Base-by-base conservation (phyloP, 2,113 vertebrate species). In the Gymnocephalus cernua region DNA sequence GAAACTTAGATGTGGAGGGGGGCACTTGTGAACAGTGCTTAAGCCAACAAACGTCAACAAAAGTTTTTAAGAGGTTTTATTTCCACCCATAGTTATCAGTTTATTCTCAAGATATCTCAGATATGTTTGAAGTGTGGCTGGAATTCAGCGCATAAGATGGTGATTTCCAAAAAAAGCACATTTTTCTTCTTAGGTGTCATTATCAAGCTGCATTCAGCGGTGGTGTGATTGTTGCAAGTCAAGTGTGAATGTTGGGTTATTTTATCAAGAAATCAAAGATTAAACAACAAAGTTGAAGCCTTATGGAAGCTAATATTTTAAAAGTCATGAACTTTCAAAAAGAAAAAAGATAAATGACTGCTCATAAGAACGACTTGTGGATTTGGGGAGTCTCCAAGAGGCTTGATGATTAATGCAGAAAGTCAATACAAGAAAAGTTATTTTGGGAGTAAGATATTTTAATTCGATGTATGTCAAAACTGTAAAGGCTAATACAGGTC, bases 1-100 rank as follows among this genome's bases (percentile, higher is more conserved):
- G 5, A 32, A 32, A 3, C 32, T 32, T 5, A 32, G 32, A 32
- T 4, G n/a, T n/a, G n/a, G n/a, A n/a, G n/a, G n/a, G n/a, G n/a
- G n/a, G n/a, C n/a, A n/a, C n/a, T 32, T 32, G 32, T 32, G 32
- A 5, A 4, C 32, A 32, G 38, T 32, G 32, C 6, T 32, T 32
- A 27, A 83, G 38, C 14, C 74, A 47, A 45, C 23, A 58, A 47
- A n/a, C 25, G 10, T 61, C 25, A n/a, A n/a, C n/a, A n/a, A n/a
- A n/a, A n/a, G n/a, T n/a, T n/a, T n/a, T n/a, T n/a, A 54, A 53
- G 32, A 53, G 7, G 3, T 2, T 19, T 44, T 54, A 13, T 14
- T 57, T 54, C 6, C 59, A 54, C 35, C 14, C 29, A 14, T 53
- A 35, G 6, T 23, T 18, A 21, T 53, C 5, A 6, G 21, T 62